These are phyloP conservation scores for Mus spicilegus DNA, from an alignment of 2,113 vertebrate species.

Conservation along the genomic window DNA sequence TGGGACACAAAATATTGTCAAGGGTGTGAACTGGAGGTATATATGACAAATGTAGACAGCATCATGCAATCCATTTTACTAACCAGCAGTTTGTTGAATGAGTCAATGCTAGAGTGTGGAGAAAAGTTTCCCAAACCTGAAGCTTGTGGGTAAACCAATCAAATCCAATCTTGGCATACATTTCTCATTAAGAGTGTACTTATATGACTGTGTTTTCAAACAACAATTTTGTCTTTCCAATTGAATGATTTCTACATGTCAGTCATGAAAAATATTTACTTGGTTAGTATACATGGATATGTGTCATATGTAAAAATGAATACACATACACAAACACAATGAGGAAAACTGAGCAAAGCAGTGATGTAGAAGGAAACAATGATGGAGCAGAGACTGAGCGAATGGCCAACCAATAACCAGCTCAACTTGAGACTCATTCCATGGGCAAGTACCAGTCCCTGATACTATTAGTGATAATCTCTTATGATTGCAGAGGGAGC, in stretches of 20 bases:
- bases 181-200: neutral
- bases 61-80: neutral
- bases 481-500: too few species aligned
- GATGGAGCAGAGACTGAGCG: too few species aligned
- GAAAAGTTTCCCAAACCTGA: neutral
- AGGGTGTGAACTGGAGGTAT: neutral
- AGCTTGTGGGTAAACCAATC: neutral
- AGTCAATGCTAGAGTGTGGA: neutral
- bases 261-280: neutral
- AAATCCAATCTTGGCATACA: neutral
- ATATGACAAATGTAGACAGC: neutral
- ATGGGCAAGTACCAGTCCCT: too few species aligned
- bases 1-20: neutral
- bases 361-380: neutral
- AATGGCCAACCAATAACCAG: too few species aligned
- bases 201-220: neutral
- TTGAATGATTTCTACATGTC: neutral
- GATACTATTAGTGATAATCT: too few species aligned
- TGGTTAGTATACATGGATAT: neutral
- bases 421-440: too few species aligned
- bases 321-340: neutral
- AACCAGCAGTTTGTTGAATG: neutral
- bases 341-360: neutral
- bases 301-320: neutral
- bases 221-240: neutral